phyloP scores from a whole-genome alignment of 2,888 invertebrate species.

The Augiades crinisus region DNA sequence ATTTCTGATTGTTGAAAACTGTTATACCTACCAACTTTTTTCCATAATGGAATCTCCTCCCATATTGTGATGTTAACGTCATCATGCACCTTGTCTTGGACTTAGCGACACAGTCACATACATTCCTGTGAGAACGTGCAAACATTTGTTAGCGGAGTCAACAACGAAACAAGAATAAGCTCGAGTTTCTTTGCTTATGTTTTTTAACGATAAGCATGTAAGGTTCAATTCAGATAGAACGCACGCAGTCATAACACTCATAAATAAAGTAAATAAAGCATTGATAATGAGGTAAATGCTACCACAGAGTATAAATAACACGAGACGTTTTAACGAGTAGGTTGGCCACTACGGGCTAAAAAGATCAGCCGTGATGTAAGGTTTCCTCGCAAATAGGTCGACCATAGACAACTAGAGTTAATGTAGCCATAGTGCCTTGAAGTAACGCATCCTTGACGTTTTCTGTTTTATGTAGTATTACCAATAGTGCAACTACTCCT shows the following conservation, averaged over 20 bases:
- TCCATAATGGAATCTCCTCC: no score
- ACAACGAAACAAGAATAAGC: background rate
- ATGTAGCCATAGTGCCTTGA: background rate
- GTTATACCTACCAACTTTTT: no score
- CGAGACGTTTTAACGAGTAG: constrained; percentile 12
- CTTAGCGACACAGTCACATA: no score
- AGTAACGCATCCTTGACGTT: background rate
- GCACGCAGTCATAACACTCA: background rate
- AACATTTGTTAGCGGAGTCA: background rate
- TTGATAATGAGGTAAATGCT: background rate
- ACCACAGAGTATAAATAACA: background rate
- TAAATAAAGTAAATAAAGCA: background rate
- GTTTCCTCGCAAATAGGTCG: constrained; percentile 5
- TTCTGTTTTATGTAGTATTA: no score
- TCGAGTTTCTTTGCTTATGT: background rate
- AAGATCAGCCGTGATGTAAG: constrained; percentile 4
- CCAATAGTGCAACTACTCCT: no score
- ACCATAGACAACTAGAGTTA: background rate
- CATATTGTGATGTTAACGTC: no score
- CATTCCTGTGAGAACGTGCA: no score
- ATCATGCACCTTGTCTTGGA: no score
- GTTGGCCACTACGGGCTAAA: background rate
- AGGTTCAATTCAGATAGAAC: background rate
- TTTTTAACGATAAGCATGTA: background rate
- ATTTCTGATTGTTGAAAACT: no score